phyloP scores from a whole-genome alignment of 2,888 invertebrate genomes.

The Helleia helle region DNA sequence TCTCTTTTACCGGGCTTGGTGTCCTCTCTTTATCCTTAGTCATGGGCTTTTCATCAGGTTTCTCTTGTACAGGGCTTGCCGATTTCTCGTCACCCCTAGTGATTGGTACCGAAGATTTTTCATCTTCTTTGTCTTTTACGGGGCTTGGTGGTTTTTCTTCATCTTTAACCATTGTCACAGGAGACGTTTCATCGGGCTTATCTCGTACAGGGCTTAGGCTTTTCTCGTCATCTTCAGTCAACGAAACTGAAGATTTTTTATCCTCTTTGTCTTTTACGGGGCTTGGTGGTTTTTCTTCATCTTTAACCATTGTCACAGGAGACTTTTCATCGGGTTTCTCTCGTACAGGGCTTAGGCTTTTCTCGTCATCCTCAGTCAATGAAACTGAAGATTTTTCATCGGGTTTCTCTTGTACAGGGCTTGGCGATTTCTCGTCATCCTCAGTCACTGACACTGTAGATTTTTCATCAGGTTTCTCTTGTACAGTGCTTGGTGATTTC shows the following conservation, averaged over 20 bases:
- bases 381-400: not conserved
- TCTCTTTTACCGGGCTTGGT: no score
- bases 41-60: no score
- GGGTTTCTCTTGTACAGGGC: constrained; percentile 9
- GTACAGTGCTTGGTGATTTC: constrained; percentile 8
- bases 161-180: not conserved
- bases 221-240: no score
- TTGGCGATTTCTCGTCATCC: constrained; percentile 15
- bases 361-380: not conserved
- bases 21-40: no score
- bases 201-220: not conserved
- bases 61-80: no score
- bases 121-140: not conserved
- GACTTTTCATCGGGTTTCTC: not conserved
- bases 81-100: no score
- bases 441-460: constrained; percentile 6
- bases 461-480: not conserved
- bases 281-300: constrained; percentile 2
- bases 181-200: not conserved
- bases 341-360: constrained; percentile 11
- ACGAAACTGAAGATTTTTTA: not conserved
- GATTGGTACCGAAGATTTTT: not conserved
- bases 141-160: constrained; percentile 15
- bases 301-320: not conserved
- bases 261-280: not conserved